These are phyloP conservation scores for Puffinus mauretanicus DNA, from an alignment of 2,113 vertebrate species.

Conservation along the genomic window DNA sequence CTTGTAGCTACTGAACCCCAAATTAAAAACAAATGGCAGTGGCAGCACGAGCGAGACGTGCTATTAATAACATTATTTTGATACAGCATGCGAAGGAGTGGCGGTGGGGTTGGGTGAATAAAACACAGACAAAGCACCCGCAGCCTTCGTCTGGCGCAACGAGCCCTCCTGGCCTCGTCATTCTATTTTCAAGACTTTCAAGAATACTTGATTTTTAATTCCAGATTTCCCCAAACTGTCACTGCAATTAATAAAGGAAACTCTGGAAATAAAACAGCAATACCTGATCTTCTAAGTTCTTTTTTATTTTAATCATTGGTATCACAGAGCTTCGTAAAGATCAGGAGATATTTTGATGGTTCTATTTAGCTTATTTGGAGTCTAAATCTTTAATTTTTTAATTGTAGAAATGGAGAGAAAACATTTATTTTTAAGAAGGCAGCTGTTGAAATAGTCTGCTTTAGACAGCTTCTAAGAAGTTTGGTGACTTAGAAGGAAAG, in stretches of 20 bases:
- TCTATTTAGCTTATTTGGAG: not conserved
- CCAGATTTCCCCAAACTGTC: not conserved
- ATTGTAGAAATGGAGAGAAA: constrained; percentile 28
- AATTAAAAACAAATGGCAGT: not conserved
- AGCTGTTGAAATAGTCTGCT: constrained; percentile 65
- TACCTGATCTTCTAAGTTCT: not conserved
- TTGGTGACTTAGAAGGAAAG: constrained; percentile 17
- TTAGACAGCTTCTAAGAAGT: constrained; percentile 37
- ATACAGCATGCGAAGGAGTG: accelerated
- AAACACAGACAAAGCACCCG: not conserved
- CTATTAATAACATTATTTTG: not conserved
- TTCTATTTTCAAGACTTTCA: not conserved
- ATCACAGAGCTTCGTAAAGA: not conserved
- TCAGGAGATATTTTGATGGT: not conserved
- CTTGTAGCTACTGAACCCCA: not conserved
- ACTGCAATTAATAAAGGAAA: not conserved
- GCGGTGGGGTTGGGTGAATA: accelerated
- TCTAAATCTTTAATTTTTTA: not conserved
- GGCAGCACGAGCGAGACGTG: not conserved
- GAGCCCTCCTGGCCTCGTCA: not conserved
- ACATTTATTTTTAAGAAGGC: constrained; percentile 63
- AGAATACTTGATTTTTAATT: not conserved
- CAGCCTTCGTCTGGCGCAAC: not conserved
- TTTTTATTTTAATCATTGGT: not conserved
- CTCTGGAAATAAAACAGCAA: not conserved